Evolutionary conservation across 1,140 invertebrate genomes (phyloP), one percentile per base, ranked within the genome.

Genomic region (Cheumatopsyche charites): DNA sequence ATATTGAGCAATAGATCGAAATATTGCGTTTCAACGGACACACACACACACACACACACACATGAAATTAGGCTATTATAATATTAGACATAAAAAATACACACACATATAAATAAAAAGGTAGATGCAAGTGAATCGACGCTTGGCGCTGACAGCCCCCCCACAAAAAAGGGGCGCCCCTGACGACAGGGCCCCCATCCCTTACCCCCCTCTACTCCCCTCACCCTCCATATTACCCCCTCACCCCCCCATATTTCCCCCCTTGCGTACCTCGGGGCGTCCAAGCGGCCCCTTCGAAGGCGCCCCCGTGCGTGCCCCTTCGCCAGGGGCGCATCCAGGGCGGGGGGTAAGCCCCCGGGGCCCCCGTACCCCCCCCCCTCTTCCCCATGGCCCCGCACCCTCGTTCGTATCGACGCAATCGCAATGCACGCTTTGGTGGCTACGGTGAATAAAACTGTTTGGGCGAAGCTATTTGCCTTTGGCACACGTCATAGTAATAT

Each of bases 391-490:
- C 4, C 47, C 26, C 26, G 36, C 23, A 29, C 49, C 43, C 72
- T 67, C 43, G 49, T 69, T 43, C 55, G 21, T 74, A 74, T 74
- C 73, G 69, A 71, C 73, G 73, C 63, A 74, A 74, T 74, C 70
- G 73, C 70, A 74, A 25, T 68, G 66, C 61, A 74, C 69, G 73
- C 69, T 71, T 69, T 67, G 70, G 67, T 74, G 73, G 65, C 29
- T 71, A 26, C 65, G 69, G 45, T 74, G 73, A 74, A 74, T 74
- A 74, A 74, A 74, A 74, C 73, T 74, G 73, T 67, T 66, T 67
- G 47, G 29, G 70, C 21, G 62, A 55, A 43, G 55, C 70, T 58
- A 67, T 62, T 52, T 63, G 70, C 23, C 15, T 58, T 52, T 41
- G 55, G 21, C 52, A 17, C 15, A 23, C 36, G 25, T 19, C 43